Evolutionary conservation across 2,797 vertebrate genomes (phyloP).

Genomic region (Gila robusta): DNA sequence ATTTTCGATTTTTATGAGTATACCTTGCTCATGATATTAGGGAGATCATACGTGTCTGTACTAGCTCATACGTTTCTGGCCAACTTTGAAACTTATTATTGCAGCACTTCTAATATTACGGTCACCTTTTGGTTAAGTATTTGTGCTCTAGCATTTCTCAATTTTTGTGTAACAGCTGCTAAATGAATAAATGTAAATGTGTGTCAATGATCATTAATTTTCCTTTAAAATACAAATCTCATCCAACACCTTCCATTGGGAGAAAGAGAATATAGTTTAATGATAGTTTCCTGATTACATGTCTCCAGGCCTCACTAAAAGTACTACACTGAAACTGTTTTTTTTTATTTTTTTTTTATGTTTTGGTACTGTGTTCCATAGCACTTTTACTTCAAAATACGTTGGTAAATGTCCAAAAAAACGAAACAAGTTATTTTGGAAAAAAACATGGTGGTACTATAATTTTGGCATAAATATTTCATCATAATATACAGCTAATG

Average conservation of each 20-base stretch:
- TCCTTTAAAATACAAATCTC: background rate
- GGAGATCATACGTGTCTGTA: background rate
- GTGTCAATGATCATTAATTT: constrained; percentile 7
- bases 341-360: background rate
- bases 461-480: background rate
- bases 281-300: background rate
- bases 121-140: background rate
- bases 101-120: constrained; percentile 2
- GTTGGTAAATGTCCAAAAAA: background rate
- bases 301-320: background rate
- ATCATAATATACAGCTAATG: background rate
- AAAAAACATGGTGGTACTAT: background rate
- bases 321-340: background rate
- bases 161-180: constrained; percentile 1
- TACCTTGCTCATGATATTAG: constrained; percentile 18
- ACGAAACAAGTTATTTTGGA: background rate
- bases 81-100: constrained; percentile 12
- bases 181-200: constrained; percentile 21
- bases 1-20: constrained; percentile 28
- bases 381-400: background rate
- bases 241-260: constrained; percentile 3
- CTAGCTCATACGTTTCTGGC: background rate
- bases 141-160: background rate
- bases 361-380: background rate
- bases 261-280: background rate